Evolutionary conservation across 2,888 invertebrate genomes (phyloP).

Genomic region (Patella depressa): DNA sequence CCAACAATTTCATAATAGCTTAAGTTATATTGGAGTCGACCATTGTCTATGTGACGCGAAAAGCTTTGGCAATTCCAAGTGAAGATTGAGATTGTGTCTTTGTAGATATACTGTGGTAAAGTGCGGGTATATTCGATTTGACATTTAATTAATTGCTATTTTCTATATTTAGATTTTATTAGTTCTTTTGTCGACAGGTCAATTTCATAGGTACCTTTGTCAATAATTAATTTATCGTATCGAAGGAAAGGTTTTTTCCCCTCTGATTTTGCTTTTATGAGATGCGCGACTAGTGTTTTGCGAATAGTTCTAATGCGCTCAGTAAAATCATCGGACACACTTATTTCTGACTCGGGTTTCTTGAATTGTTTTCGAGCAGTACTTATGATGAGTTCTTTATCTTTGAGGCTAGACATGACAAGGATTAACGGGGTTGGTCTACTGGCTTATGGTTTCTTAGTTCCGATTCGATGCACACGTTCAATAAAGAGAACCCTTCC

Average conservation of each 20-base stretch:
- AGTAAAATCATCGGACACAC: background rate
- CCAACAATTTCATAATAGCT: background rate
- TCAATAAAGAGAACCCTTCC: background rate
- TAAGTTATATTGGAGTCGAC: background rate
- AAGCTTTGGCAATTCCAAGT: slow-evolving; percentile 1
- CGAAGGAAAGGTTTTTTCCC: background rate
- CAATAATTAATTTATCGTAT: background rate
- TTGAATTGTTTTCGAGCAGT: background rate
- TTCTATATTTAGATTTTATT: background rate
- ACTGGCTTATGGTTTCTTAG: background rate
- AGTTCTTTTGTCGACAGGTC: background rate
- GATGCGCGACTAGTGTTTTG: background rate
- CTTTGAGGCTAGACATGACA: background rate
- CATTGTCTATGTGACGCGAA: background rate
- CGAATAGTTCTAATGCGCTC: background rate
- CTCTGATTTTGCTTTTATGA: background rate
- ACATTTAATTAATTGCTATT: background rate
- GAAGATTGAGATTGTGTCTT: background rate
- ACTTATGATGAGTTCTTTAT: background rate
- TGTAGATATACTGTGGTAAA: too few species aligned
- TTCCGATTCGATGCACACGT: background rate
- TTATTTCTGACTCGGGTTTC: background rate
- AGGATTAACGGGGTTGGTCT: background rate
- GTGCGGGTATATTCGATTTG: too few species aligned
- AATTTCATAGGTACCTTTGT: background rate